Percentiles rank a stretch among this genome's conserved stretches.
Conservation (phyloP, 1,140 invertebrate species). For the Linepithema humile region DNA sequence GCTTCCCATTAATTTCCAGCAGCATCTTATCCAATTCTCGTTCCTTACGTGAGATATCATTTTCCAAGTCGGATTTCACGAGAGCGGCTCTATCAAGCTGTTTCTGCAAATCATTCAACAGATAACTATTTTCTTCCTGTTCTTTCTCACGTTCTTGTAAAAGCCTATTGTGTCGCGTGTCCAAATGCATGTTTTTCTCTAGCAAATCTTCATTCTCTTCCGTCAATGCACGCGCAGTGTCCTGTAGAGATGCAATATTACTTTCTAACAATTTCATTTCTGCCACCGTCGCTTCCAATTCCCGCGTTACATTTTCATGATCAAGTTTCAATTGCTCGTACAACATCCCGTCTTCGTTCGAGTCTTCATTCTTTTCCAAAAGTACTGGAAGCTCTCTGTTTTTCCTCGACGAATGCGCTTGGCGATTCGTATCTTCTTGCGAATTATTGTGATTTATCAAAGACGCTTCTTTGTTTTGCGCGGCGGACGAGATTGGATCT, state of each 20-base stretch:
- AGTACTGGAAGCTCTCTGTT: slow-evolving; percentile 73
- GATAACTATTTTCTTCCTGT: slow-evolving; percentile 64
- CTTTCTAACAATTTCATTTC: slow-evolving; percentile 72
- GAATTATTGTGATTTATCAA: slow-evolving; percentile 68
- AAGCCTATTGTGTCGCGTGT: slow-evolving; percentile 65
- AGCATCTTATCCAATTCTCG: slow-evolving; percentile 75
- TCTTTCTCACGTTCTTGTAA: slow-evolving; percentile 57
- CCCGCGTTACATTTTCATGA: slow-evolving; percentile 68
- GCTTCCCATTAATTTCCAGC: slow-evolving; percentile 55
- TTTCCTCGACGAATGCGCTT: slow-evolving; percentile 70
- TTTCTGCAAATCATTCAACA: slow-evolving; percentile 70
- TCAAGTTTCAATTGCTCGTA: slow-evolving; percentile 76
- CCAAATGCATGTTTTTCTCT: slow-evolving; percentile 73
- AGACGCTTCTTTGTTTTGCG: background rate
- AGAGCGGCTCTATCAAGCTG: slow-evolving; percentile 63
- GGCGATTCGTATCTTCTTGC: slow-evolving; percentile 68
- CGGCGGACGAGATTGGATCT: slow-evolving; percentile 72
- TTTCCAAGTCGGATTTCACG: slow-evolving; percentile 77
- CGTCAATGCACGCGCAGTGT: slow-evolving; percentile 71
- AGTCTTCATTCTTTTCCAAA: slow-evolving; percentile 71
- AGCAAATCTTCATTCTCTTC: slow-evolving; percentile 76
- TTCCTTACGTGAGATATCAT: slow-evolving; percentile 76
- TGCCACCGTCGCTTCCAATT: slow-evolving; percentile 64
- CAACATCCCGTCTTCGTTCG: slow-evolving; percentile 75
- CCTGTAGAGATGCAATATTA: slow-evolving; percentile 60